Evolutionary conservation across 2,888 invertebrate species (phyloP).

Genomic region (Sphaerophoria rueppellii): DNA sequence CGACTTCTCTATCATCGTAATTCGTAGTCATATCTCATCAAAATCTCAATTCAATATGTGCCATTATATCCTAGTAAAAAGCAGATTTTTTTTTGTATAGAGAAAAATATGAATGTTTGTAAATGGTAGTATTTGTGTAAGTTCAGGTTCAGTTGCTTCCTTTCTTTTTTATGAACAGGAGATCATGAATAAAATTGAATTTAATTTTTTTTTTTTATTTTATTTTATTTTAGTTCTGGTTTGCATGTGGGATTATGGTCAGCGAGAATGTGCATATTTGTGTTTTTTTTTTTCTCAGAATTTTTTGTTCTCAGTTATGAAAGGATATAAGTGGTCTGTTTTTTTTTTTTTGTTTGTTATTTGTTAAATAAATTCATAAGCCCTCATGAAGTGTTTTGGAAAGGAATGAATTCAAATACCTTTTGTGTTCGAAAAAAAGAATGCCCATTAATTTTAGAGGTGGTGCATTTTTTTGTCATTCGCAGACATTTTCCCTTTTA

Average conservation of each 20-base stretch:
- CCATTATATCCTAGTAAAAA: too few species aligned
- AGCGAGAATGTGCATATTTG: slow-evolving; percentile 38
- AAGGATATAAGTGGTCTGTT: slow-evolving; percentile 46
- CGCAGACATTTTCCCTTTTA: background rate
- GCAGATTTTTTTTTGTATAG: too few species aligned
- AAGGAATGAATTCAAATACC: slow-evolving; percentile 5
- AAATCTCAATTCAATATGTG: too few species aligned
- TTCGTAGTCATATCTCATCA: too few species aligned
- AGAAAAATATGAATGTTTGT: slow-evolving; percentile 34
- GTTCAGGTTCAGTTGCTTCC: background rate
- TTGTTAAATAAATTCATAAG: slow-evolving; percentile 15
- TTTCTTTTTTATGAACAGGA: slow-evolving; percentile 41
- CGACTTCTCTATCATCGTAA: too few species aligned
- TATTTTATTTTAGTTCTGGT: background rate
- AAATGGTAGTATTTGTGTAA: slow-evolving; percentile 44
- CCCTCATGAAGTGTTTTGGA: slow-evolving; percentile 17
- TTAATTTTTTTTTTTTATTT: slow-evolving; percentile 12
- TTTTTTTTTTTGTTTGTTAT: slow-evolving; percentile 18
- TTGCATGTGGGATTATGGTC: slow-evolving; percentile 40
- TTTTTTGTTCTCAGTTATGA: slow-evolving; percentile 51
- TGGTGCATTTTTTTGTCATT: background rate
- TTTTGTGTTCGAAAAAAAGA: background rate
- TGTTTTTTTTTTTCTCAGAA: slow-evolving; percentile 18
- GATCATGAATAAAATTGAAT: slow-evolving; percentile 68
- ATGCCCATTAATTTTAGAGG: background rate